A percentile compares a stretch with the other conserved stretches of the same genome.
These are phyloP conservation scores for Drosophila dunni DNA, from an alignment of 1,140 invertebrate species.

Conservation along the genomic window DNA sequence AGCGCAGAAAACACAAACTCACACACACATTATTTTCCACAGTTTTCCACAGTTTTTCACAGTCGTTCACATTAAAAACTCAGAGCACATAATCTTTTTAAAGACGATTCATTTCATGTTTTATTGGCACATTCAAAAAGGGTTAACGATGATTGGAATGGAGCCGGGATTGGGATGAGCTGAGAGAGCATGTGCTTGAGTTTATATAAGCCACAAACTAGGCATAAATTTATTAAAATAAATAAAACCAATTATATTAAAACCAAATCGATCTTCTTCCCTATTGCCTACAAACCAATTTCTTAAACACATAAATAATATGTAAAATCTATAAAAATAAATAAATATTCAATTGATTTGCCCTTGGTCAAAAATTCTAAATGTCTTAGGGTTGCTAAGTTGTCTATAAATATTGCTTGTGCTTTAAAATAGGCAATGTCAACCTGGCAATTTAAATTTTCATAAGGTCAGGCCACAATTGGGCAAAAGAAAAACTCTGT, in stretches of 20 bases:
- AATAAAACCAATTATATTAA: too few relatives aligned
- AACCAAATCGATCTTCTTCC: too few relatives aligned
- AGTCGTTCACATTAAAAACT: background rate
- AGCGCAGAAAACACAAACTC: slow-evolving; percentile 19
- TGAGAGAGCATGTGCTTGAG: too few relatives aligned
- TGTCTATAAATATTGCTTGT: slow-evolving; percentile 20
- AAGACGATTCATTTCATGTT: slow-evolving; percentile 6
- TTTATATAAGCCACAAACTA: background rate
- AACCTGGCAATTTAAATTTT: slow-evolving; percentile 27
- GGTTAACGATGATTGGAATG: slow-evolving; percentile 8
- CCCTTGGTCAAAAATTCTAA: too few relatives aligned
- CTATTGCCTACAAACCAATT: too few relatives aligned
- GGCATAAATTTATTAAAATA: too few relatives aligned
- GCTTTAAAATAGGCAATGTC: slow-evolving; percentile 15
- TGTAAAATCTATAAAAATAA: background rate
- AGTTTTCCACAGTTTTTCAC: too few relatives aligned
- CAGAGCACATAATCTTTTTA: slow-evolving; percentile 7
- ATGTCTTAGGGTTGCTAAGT: slow-evolving; percentile 16
- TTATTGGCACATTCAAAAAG: slow-evolving; percentile 6
- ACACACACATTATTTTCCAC: background rate
- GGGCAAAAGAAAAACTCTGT: slow-evolving; percentile 17
- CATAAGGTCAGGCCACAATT: slow-evolving; percentile 5
- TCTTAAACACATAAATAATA: background rate
- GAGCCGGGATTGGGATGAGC: background rate
- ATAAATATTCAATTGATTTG: too few relatives aligned